Evolutionary conservation across 2,888 invertebrate genomes (phyloP), one percentile per base, ranked within the genome.

Genomic region (Lasioglossum leucozonium): DNA sequence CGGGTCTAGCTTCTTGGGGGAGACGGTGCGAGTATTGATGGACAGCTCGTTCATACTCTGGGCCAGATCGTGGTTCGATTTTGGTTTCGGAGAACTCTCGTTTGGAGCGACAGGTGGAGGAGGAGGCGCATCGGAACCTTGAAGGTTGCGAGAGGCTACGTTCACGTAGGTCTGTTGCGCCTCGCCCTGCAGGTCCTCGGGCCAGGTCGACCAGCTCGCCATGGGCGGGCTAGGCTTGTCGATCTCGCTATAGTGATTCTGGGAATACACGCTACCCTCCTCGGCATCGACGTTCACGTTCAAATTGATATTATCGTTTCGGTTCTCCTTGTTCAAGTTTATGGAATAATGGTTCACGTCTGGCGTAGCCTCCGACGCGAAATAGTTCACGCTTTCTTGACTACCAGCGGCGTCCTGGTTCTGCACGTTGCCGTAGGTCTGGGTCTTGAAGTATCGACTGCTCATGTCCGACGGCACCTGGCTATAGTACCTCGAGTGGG

Each of bases 1-100:
- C 13, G 96, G 95, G 91, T 96, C 96, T 30, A 96, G 93, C 90
- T 96, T 95, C 83, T 95, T 95, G 2, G 95, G 95, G 0, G 94
- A 93, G 0, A 87, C 77, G 6, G 79, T 80, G 0, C 75, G 76
- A 10, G 80, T 72, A n/a, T 67, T 83, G 5, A 91, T 82, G 0
- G 72, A 82, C 10, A 91, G n/a, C 16, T 90, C 91, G 69, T 72
- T 89, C 37, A 91, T 87, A 55, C 91, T 92, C 62, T 94, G 94
- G 0, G 92, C 93, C 2, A 95, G 77, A 62, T 94, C 94, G 37
- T 92, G 90, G 76, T 93, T 94, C 2, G 93, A 92, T 73, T 92
- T 94, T 0, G 92, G 89, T 26, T 94, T 94, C 0, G 91, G 89
- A 0, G 93, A 92, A 72, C 92, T 93, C 72, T 93, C 93, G 55